Evolutionary conservation across 2,113 vertebrate genomes (phyloP).

Genomic region (Mionectes macconnelli): DNA sequence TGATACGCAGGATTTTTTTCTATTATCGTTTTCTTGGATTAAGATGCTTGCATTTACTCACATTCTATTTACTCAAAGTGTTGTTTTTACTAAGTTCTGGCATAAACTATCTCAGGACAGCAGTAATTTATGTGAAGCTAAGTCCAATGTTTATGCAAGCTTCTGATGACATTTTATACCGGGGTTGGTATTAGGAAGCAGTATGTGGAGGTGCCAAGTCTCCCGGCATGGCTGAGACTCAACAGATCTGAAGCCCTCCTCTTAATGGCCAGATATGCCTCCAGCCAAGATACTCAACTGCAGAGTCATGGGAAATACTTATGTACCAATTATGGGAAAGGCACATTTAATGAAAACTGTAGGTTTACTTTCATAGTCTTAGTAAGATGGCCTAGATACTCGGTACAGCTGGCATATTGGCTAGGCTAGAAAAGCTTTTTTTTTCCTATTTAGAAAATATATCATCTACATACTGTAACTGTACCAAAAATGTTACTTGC

Average conservation of each 20-base stretch:
- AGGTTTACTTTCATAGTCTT: conserved; percentile 73
- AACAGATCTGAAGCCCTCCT: conserved; percentile 73
- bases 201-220: conserved; percentile 77
- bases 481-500: conserved; percentile 1
- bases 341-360: conserved; percentile 76
- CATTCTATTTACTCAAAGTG: conserved; percentile 77
- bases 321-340: conserved; percentile 75
- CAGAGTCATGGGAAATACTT: conserved; percentile 81
- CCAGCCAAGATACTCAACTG: conserved; percentile 76
- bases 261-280: conserved; percentile 76
- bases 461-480: conserved; percentile 24
- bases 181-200: conserved; percentile 80
- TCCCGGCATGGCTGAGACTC: conserved; percentile 73
- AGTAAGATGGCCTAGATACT: conserved; percentile 68
- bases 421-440: conserved; percentile 50
- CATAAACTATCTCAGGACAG: conserved; percentile 75
- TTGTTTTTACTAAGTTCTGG: conserved; percentile 81
- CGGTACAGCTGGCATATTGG: conserved; percentile 58
- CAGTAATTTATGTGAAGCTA: conserved; percentile 83
- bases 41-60: conserved; percentile 71
- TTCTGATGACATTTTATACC: conserved; percentile 82
- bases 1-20: conserved; percentile 54
- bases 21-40: conserved; percentile 72
- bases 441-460: conserved; percentile 46
- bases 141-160: conserved; percentile 83